A percentile compares a stretch with the other conserved stretches of the same genome.
These are phyloP conservation scores for Bubo scandiacus DNA, from an alignment of 2,113 vertebrate species.

Conservation along the genomic window DNA sequence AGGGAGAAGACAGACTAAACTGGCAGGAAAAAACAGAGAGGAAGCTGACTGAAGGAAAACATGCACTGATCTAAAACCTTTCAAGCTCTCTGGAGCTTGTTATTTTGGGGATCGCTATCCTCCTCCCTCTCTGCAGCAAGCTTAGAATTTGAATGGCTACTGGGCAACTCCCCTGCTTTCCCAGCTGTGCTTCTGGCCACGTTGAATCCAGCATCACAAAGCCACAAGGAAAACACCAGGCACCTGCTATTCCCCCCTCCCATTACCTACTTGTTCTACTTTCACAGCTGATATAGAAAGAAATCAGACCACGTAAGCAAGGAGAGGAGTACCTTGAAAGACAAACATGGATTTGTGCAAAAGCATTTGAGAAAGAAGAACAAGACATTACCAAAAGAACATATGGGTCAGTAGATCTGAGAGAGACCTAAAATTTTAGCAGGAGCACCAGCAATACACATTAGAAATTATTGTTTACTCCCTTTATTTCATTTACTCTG, in stretches of 20 bases:
- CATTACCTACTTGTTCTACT: neutral
- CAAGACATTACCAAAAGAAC: neutral
- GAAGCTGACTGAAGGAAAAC: neutral
- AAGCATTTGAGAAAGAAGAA: neutral
- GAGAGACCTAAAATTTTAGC: neutral
- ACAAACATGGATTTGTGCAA: neutral
- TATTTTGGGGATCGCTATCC: neutral
- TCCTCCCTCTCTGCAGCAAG: neutral
- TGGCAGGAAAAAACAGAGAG: neutral
- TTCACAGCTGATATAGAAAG: neutral
- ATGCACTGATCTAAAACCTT: neutral
- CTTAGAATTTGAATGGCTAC: neutral
- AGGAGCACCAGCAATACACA: neutral
- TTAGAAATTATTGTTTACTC: neutral
- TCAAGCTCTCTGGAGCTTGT: neutral
- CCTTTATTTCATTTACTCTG: neutral
- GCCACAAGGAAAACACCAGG: neutral
- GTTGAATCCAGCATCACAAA: neutral
- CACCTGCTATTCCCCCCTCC: neutral
- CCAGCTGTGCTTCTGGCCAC: neutral
- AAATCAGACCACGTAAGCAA: neutral
- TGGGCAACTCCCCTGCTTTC: accelerated
- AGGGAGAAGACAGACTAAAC: neutral
- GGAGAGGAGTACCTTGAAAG: neutral
- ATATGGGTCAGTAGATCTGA: neutral